Evolutionary conservation across 2,113 vertebrate genomes (phyloP), one percentile per base, ranked within the genome.

Genomic region (Laticauda laticaudata): DNA sequence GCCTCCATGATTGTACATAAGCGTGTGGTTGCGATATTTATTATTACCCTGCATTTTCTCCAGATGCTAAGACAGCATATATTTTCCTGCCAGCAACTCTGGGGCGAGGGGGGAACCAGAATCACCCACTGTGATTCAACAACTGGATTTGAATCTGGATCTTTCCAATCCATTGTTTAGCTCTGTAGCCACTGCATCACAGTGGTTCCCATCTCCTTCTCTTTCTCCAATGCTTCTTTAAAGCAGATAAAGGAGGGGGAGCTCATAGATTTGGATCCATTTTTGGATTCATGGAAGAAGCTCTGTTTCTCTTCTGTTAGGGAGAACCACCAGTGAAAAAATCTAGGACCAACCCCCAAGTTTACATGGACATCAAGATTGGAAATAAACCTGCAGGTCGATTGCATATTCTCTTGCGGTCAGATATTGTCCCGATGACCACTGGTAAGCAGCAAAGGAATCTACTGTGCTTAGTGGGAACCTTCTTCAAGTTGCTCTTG

Each of bases 311-410:
- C 29, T 86, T 64, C 11, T n/a, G 87, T 15, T 57, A 99, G 99
- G 98, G 97, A 0, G 99, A 99, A 89, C 99, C 98, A 2, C 96
- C 98, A 0, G 97, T 98, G 34, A 99, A 99, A 96, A 99, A 99
- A 94, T 97, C 98, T 24, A 96, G 99, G 24, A 96, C 96, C 0
- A 99, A 99, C 95, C 99, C 99, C 20, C 99, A 99, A 94, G 99
- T 99, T 23, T 99, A 98, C 97, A 99, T 99, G 99, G 99, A 99
- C 92, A 98, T 99, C 96, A 99, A 99, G 97, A 99, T 99, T 0
- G 99, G 99, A 21, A 99, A 99, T 96, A 99, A 99, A 48, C 98
- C 98, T 0, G 99, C 98, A 0, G 98, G 99, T 86, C 97, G 98
- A 91, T 97, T 99, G 94, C 98, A 98, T 56, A 99, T 99, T 95